phyloP scores from a whole-genome alignment of 2,797 vertebrate species.

The Neosilurus hyrtlii region DNA sequence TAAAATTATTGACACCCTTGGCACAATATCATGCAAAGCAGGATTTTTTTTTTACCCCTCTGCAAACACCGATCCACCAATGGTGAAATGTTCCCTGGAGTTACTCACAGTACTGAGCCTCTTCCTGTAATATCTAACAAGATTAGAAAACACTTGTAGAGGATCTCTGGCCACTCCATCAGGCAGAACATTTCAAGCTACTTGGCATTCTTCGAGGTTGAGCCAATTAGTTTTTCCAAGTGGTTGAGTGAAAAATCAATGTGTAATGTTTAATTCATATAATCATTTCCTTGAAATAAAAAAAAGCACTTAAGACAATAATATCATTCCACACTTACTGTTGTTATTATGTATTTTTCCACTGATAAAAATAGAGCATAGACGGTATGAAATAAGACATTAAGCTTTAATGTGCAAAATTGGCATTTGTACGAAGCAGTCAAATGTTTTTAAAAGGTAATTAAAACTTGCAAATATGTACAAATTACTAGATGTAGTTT shows the following conservation, averaged over 20 bases:
- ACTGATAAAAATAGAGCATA: neutral
- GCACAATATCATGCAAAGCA: neutral
- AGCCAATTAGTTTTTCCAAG: constrained; percentile 21
- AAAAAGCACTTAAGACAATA: neutral
- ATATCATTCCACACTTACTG: neutral
- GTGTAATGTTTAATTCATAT: constrained; percentile 8
- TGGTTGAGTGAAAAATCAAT: constrained; percentile 21
- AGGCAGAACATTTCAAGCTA: constrained; percentile 23
- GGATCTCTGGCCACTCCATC: constrained; percentile 20
- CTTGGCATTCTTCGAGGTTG: constrained; percentile 10
- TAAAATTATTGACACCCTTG: neutral
- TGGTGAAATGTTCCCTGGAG: neutral
- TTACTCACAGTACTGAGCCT: constrained; percentile 5
- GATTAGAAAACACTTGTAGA: constrained; percentile 26
- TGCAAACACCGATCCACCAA: neutral
- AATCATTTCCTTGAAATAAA: constrained; percentile 2
- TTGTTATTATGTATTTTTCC: neutral
- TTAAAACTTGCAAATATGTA: neutral
- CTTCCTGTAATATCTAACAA: constrained; percentile 24
- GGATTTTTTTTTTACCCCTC: neutral
- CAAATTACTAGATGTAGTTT: neutral
- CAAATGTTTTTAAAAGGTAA: neutral
- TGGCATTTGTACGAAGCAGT: neutral
- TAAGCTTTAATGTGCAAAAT: neutral
- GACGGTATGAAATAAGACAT: neutral